A percentile compares a stretch with the other conserved stretches of the same genome.
Conservation (phyloP, 2,113 vertebrate species). For the Limnothrissa miodon region DNA sequence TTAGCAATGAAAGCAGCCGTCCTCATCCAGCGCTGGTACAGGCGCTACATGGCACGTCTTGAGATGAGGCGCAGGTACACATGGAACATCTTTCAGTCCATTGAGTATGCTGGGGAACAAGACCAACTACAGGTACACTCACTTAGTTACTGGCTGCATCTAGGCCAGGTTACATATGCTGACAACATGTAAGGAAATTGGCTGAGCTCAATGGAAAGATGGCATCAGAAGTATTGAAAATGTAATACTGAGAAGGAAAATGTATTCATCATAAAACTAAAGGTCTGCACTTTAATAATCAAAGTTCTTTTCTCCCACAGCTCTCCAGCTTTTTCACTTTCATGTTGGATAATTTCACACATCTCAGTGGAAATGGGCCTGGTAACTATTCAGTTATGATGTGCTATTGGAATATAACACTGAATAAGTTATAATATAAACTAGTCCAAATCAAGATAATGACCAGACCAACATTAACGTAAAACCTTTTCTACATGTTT, state of each 20-base stretch:
- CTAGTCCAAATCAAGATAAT: background rate
- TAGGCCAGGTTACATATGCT: background rate
- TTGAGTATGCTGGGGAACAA: slow-evolving; percentile 94
- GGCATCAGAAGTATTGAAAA: background rate
- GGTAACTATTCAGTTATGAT: slow-evolving; percentile 65
- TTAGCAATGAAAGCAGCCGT: slow-evolving; percentile 84
- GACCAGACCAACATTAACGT: background rate
- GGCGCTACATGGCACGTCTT: slow-evolving; percentile 80
- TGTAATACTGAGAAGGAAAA: background rate
- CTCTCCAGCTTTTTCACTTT: slow-evolving; percentile 92
- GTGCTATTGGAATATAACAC: background rate
- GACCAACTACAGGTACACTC: slow-evolving; percentile 85
- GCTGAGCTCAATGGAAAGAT: background rate
- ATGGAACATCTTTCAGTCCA: slow-evolving; percentile 90
- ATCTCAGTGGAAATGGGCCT: slow-evolving; percentile 67
- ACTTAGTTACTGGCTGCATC: background rate
- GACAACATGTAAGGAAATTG: background rate
- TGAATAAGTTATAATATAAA: background rate
- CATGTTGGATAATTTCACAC: slow-evolving; percentile 86
- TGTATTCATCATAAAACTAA: background rate
- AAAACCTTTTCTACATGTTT: slow-evolving; percentile 24
- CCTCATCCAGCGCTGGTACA: slow-evolving; percentile 94
- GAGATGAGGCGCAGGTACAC: slow-evolving; percentile 84
- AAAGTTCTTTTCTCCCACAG: slow-evolving; percentile 59
- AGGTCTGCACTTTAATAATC: background rate